Base-by-base conservation (phyloP, 2,113 vertebrate species). In the Albula glossodonta region DNA sequence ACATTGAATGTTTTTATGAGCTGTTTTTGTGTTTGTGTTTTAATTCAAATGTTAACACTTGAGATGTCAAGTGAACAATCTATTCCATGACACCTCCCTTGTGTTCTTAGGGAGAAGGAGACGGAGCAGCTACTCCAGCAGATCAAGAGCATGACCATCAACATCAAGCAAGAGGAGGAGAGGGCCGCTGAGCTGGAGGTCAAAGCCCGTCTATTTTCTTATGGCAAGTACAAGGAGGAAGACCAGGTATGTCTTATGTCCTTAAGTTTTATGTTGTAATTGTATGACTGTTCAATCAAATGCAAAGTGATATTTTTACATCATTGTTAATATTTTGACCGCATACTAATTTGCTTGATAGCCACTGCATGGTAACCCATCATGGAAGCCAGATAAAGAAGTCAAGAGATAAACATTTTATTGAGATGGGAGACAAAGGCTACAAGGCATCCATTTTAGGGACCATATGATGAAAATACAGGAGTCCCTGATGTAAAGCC, bases 171-270 rank as follows among this genome's bases (percentile, higher is more conserved):
- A 87, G 96, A 98, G 90, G 95, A 95, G 84, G 92, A 94, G 56
- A 94, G 70, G 53, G 90, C 91, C 0, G 90, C 90, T 0, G 95
- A 97, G 11, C 93, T 99, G 52, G 93, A 97, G 87, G 90, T 94
- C 87, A 97, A 94, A 90, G 91, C 94, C 82, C 91, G 95, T 0
- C 90, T 96, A 49, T 96, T 97, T 86, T 92, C 95, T 66, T 95
- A 94, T 0, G 95, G 92, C 56, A 89, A 95, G 12, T 81, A 93
- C 4, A 92, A 94, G 86, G 91, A 91, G 1, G 93, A 96, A 2
- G 95, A 96, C 12, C 95, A 98, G 96, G 98, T 98, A 90, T 49
- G 2, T 10, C 49, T 41, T 41, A 41, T 41, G 31, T 41, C 31
- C 31, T 41, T 41, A 41, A 41, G 31, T 41, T 41, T 41, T 41